Evolutionary conservation across 2,113 vertebrate species (phyloP).

Genomic region (Columbina picui): DNA sequence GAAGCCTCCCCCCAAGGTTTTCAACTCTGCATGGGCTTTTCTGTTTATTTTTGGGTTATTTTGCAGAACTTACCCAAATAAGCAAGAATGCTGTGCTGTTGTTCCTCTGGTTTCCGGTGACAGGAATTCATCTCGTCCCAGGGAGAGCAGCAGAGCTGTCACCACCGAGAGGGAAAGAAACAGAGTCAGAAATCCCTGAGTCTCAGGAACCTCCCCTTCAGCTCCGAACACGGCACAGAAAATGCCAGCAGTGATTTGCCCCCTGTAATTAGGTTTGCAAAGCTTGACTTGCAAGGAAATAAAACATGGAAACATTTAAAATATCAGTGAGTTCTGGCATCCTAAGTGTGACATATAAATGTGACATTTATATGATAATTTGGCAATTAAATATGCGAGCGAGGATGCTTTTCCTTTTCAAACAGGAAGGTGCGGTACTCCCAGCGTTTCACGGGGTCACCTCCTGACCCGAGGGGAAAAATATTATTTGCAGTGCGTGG

Average conservation of each 20-base stretch:
- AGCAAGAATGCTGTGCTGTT: background rate
- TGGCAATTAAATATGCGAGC: slow-evolving; percentile 44
- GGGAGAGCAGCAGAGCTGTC: background rate
- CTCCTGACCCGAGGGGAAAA: background rate
- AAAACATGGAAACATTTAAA: slow-evolving; percentile 47
- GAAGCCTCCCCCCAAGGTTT: background rate
- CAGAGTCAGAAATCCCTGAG: background rate
- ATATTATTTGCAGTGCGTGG: background rate
- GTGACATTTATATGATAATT: slow-evolving; percentile 68
- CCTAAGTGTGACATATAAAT: background rate
- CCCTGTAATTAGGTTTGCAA: slow-evolving; percentile 45
- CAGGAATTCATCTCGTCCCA: background rate
- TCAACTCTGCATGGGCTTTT: background rate
- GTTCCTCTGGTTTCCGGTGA: background rate
- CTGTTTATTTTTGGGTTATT: background rate
- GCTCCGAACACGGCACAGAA: background rate
- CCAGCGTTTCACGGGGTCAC: background rate
- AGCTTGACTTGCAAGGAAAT: slow-evolving; percentile 54
- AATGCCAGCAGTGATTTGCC: background rate
- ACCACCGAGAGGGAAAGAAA: background rate
- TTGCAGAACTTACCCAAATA: background rate
- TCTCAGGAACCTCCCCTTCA: background rate
- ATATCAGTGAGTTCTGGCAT: slow-evolving; percentile 39
- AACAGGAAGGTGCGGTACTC: background rate
- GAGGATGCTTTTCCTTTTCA: background rate